Evolutionary conservation across 2,113 vertebrate genomes (phyloP).

Genomic region (western clawed frog (Xenopus tropicalis)): UCB_Xtro_10.0 CM004445.2:99308501-99309000

Average conservation of each 20-base stretch:
- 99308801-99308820: not conserved
- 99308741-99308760: constrained; percentile 21
- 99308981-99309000: too few relatives aligned
- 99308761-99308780: constrained; percentile 15
- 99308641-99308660: constrained; percentile 9
- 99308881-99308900: too few relatives aligned
- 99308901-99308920: too few relatives aligned
- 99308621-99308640: constrained; percentile 4
- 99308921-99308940: too few relatives aligned
- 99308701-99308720: constrained; percentile 8
- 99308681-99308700: constrained; percentile 30
- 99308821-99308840: not conserved
- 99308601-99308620: constrained; percentile 3
- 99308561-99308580: constrained; percentile 2
- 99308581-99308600: constrained; percentile 3
- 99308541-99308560: not conserved
- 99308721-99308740: constrained; percentile 31
- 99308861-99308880: too few relatives aligned
- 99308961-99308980: too few relatives aligned
- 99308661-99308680: too few relatives aligned
- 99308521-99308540: not conserved
- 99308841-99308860: not conserved
- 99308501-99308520: not conserved
- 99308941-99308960: too few relatives aligned
- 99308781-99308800: not conserved